Evolutionary conservation across 2,888 invertebrate species (phyloP).

Genomic region (Sialis lutaria): DNA sequence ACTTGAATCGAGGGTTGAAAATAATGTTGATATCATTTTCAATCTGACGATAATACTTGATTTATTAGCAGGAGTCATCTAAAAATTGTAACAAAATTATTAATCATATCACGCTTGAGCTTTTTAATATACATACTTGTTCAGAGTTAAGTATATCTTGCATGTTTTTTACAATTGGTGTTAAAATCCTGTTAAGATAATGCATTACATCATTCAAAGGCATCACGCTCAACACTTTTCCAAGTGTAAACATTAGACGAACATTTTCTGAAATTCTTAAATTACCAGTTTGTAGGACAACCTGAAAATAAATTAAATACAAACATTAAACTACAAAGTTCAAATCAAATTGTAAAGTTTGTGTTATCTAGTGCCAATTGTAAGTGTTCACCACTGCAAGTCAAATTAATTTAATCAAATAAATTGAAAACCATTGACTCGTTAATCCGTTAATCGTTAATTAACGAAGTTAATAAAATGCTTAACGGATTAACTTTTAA

Average conservation of each 20-base stretch:
- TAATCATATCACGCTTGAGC: neutral
- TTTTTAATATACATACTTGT: slow-evolving; percentile 22
- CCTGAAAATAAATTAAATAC: slow-evolving; percentile 19
- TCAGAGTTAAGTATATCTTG: slow-evolving; percentile 31
- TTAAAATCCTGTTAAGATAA: slow-evolving; percentile 50
- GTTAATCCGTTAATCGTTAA: too few relatives aligned
- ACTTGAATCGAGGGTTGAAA: slow-evolving; percentile 38
- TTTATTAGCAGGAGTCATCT: slow-evolving; percentile 31
- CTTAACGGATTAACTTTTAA: too few relatives aligned
- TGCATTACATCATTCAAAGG: slow-evolving; percentile 42
- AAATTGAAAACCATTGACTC: too few relatives aligned
- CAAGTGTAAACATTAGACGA: slow-evolving; percentile 59
- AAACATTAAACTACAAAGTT: too few relatives aligned
- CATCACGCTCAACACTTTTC: slow-evolving; percentile 51
- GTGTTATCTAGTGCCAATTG: too few relatives aligned
- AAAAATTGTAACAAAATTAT: slow-evolving; percentile 7
- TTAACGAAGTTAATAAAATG: too few relatives aligned
- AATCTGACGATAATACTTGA: slow-evolving; percentile 39
- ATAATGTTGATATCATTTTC: slow-evolving; percentile 49
- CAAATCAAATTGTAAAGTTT: too few relatives aligned
- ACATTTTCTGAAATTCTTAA: slow-evolving; percentile 49
- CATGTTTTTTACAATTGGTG: slow-evolving; percentile 45
- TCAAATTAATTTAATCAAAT: too few relatives aligned
- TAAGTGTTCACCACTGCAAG: too few relatives aligned
- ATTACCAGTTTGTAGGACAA: slow-evolving; percentile 32